Evolutionary conservation across 1,140 invertebrate species (phyloP).

Genomic region (Zeugodacus cucurbitae): DNA sequence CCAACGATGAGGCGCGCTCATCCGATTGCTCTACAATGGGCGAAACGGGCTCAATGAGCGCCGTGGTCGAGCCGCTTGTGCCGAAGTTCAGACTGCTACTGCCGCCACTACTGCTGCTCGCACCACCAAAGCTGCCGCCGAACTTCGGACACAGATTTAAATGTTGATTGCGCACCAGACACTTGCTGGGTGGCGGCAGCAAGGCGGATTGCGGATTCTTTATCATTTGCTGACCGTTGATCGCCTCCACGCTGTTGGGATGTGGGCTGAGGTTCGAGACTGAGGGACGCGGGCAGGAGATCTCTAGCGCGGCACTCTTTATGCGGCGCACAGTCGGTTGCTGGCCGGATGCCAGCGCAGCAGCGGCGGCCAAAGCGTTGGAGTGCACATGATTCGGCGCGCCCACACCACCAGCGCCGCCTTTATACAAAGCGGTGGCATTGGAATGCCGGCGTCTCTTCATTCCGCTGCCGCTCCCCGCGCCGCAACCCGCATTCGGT

Average conservation of each 20-base stretch:
- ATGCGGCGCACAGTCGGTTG: conserved; percentile 69
- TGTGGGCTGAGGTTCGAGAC: conserved; percentile 73
- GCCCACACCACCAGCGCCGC: conserved; percentile 39
- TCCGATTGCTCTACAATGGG: conserved; percentile 86
- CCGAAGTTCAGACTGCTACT: conserved; percentile 71
- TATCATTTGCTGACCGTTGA: conserved; percentile 72
- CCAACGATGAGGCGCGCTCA: conserved; percentile 68
- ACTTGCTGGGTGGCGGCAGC: conserved; percentile 74
- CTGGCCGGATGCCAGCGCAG: neutral
- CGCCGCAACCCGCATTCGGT: neutral
- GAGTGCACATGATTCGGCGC: neutral
- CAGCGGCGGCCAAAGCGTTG: neutral
- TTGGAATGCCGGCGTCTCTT: conserved; percentile 72
- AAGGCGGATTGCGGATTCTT: conserved; percentile 72
- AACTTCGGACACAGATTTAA: conserved; percentile 73
- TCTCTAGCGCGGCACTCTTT: conserved; percentile 75
- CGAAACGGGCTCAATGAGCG: conserved; percentile 74
- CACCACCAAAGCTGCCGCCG: conserved; percentile 56
- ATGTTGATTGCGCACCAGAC: conserved; percentile 74
- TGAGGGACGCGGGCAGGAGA: conserved; percentile 73
- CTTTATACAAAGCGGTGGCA: conserved; percentile 65
- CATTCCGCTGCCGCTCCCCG: conserved; percentile 51
- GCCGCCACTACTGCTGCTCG: conserved; percentile 49
- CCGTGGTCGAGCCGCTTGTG: conserved; percentile 67
- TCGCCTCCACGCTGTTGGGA: conserved; percentile 76